These are phyloP conservation scores for Sitobion miscanthi DNA, from an alignment of 1,140 invertebrate species.

Conservation along the genomic window DNA sequence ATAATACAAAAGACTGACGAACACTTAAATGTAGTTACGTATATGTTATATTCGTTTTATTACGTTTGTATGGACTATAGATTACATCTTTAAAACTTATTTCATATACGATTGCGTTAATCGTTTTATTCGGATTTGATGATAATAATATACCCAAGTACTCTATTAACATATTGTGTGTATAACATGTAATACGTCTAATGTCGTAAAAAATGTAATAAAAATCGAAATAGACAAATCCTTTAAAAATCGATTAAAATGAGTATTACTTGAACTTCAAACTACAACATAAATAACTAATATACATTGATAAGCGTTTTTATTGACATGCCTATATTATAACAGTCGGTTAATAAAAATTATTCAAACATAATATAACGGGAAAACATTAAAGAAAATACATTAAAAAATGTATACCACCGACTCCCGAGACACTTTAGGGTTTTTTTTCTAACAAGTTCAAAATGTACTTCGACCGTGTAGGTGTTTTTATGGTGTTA, in stretches of 20 bases:
- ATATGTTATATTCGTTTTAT: not conserved
- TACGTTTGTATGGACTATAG: not conserved
- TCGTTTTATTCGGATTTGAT: not conserved
- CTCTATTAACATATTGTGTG: not conserved
- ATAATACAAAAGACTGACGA: not conserved
- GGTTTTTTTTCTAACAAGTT: not conserved
- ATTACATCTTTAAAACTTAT: not conserved
- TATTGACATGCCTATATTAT: not conserved
- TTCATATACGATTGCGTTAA: conserved; percentile 2
- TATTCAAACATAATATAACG: conserved; percentile 3
- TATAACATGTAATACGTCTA: not conserved
- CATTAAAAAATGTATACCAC: not conserved
- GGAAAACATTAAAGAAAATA: not conserved
- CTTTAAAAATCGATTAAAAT: conserved; percentile 23
- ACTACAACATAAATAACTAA: not conserved
- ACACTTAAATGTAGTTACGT: not conserved
- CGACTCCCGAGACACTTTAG: not conserved
- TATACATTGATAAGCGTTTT: not conserved
- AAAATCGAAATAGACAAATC: conserved; percentile 33
- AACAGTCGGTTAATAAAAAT: not conserved
- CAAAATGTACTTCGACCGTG: not conserved
- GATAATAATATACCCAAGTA: not conserved
- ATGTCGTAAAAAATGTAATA: conserved; percentile 1
- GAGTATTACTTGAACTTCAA: not conserved
- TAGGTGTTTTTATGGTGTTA: not conserved